Conservation (phyloP, 2,888 invertebrate genomes). For the Brachynemurus nebulosus region DNA sequence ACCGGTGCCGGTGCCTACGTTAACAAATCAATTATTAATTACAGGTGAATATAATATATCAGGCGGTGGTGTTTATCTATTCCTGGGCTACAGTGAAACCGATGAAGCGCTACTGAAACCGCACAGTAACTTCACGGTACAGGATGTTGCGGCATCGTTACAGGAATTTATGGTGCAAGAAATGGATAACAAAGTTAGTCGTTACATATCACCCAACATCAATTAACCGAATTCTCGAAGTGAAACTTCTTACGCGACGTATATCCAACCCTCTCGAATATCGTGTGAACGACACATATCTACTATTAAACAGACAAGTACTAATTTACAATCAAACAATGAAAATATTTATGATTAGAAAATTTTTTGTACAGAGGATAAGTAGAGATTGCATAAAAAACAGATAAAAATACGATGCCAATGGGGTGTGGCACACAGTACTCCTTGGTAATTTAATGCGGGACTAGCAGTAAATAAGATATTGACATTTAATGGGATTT, state of each 20-base stretch:
- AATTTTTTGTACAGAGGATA: no score
- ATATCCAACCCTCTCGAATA: no score
- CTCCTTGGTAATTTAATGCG: no score
- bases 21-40: constrained; percentile 13
- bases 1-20: not conserved
- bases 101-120: constrained; percentile 68
- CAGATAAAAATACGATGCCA: no score
- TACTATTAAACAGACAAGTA: no score
- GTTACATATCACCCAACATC: not conserved
- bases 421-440: no score
- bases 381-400: no score
- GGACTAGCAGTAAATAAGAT: no score
- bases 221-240: not conserved
- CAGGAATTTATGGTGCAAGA: constrained; percentile 64
- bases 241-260: constrained; percentile 1
- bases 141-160: constrained; percentile 68
- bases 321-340: no score
- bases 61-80: constrained; percentile 77
- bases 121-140: constrained; percentile 70
- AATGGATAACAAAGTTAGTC: constrained; percentile 54
- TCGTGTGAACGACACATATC: no score
- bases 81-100: constrained; percentile 80
- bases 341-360: no score
- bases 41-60: constrained; percentile 61
- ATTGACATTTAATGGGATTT: no score